Percentiles rank a stretch among this genome's conserved stretches.
phyloP scores from a whole-genome alignment of 2,888 invertebrate genomes.

The Amphipoea lucens region DNA sequence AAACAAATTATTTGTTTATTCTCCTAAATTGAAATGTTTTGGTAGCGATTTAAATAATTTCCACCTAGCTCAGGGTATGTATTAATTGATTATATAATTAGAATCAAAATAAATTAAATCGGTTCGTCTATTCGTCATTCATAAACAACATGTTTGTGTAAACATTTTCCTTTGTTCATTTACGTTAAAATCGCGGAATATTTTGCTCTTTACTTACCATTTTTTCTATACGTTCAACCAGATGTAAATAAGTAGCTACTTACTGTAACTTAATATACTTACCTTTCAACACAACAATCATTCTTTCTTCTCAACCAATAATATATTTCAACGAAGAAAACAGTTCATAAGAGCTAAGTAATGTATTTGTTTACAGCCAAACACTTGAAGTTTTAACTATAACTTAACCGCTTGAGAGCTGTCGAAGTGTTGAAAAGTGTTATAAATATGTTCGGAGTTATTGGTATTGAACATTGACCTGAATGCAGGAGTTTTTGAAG shows the following conservation, averaged over 20 bases:
- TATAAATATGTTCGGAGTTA: conserved; percentile 44
- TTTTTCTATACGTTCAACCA: neutral
- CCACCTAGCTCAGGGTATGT: neutral
- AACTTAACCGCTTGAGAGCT: conserved; percentile 46
- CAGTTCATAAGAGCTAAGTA: conserved; percentile 38
- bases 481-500: conserved; percentile 13
- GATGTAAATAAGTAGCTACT: conserved; percentile 2
- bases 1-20: neutral
- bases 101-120: neutral
- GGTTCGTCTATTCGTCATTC: neutral
- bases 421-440: conserved; percentile 59
- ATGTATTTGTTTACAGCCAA: conserved; percentile 58
- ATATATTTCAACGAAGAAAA: conserved; percentile 28
- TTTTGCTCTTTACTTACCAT: neutral
- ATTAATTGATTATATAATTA: neutral
- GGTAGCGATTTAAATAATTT: neutral
- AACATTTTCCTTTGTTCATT: neutral
- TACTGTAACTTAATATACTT: conserved; percentile 13
- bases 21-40: neutral
- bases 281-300: conserved; percentile 22
- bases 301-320: conserved; percentile 7
- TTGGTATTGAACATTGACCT: conserved; percentile 43
- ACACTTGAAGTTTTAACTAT: conserved; percentile 51
- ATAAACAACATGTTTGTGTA: neutral
- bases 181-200: neutral